These are phyloP conservation scores for Columba guinea DNA, from an alignment of 2,797 vertebrate species.

Conservation along the genomic window DNA sequence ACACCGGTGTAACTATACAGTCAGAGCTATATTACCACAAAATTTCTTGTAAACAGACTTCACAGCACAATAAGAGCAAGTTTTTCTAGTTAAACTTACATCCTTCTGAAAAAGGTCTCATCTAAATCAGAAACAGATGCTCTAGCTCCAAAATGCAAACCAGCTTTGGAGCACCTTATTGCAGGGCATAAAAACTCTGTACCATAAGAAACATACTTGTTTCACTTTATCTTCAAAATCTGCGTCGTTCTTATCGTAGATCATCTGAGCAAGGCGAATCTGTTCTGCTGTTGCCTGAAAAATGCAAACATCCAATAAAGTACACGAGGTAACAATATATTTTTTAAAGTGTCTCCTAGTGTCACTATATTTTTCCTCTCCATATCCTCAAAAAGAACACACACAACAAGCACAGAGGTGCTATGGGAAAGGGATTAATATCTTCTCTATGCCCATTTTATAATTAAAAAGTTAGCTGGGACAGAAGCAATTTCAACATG, in stretches of 20 bases:
- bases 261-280: slow-evolving; percentile 96
- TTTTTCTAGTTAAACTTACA: neutral
- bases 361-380: neutral
- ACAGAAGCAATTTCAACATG: neutral
- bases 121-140: neutral
- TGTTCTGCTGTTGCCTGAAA: slow-evolving; percentile 96
- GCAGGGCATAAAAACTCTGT: neutral
- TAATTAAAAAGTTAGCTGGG: neutral
- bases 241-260: slow-evolving; percentile 95
- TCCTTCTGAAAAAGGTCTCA: neutral
- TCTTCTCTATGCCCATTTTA: neutral
- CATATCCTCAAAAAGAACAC: neutral
- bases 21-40: neutral
- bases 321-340: neutral
- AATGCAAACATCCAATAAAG: slow-evolving; percentile 5
- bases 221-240: slow-evolving; percentile 98
- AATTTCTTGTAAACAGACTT: neutral
- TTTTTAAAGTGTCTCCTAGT: neutral
- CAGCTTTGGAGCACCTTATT: neutral
- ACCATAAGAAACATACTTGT: slow-evolving; percentile 81
- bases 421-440: neutral
- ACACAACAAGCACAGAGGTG: neutral
- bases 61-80: neutral
- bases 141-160: neutral
- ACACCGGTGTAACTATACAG: neutral